Base-by-base conservation (phyloP, 53 echinoderm and acorn worm genomes). In the Holothuria leucospilota region DNA sequence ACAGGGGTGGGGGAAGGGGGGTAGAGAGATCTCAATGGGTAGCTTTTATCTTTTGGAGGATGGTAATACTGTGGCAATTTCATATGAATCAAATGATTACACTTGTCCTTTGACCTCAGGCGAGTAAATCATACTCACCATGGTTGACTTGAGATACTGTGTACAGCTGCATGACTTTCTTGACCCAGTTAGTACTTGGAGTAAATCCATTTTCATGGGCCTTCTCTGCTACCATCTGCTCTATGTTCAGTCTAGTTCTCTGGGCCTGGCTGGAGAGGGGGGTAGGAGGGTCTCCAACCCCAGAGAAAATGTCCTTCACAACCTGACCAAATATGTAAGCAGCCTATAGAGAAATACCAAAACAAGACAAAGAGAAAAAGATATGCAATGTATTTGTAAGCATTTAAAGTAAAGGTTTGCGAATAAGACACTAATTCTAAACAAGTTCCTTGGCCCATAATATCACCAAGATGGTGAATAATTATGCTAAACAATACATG, bases 101-200 rank as follows among this genome's bases (percentile, higher is more conserved):
- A 56, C 49, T 56, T 56, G 56, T 1, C 18, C 56, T 56, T 56
- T 56, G 56, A 18, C 56, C 56, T 66, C 66, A 28, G 28, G 28
- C 28, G 39, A 20, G 38, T 72, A 29, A 6, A 23, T 51, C 1
- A 14, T 20, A 62, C 97, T 85, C 71, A 98, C 98, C 95, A 88
- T 98, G 95, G 82, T 93, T 95, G 38, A 98, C 98, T 69, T 95
- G 95, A 5, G 98, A 95, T 30, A 98, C 93, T 6, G 98, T 67
- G 70, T 93, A 95, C 41, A 98, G 90, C 85, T 98, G 95, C 95
- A 98, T 95, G 86, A 91, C 90, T 71, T 98, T 98, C 20, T 90
- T 90, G 30, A 95, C 81, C 98, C 98, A 98, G 26, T 86, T 72
- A 20, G 88, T 68, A 68, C 93, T 92, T 0, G 98, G 92, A 41